These are phyloP conservation scores for Cepphus grylle DNA, from an alignment of 2,113 vertebrate genomes.

Conservation along the genomic window DNA sequence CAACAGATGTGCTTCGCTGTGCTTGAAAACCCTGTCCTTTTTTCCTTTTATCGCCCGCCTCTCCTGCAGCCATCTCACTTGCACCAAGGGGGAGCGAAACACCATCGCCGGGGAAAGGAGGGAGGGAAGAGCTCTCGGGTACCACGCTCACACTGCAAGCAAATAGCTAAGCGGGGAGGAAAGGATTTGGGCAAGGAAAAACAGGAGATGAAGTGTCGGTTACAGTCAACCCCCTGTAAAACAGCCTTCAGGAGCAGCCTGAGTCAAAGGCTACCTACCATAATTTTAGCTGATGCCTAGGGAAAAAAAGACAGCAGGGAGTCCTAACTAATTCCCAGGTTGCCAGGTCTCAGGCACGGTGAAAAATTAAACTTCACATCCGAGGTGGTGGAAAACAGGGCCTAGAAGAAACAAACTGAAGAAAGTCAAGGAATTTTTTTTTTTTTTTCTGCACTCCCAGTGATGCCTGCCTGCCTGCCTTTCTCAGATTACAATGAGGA, in stretches of 20 bases:
- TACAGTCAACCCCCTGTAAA: neutral
- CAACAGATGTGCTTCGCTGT: neutral
- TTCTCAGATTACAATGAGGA: slow-evolving; percentile 1
- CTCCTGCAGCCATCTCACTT: neutral
- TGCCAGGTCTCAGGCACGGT: neutral
- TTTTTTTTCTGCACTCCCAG: neutral
- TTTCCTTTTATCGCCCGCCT: neutral
- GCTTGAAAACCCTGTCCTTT: neutral
- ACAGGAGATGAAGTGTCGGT: neutral
- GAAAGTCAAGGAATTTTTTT: neutral
- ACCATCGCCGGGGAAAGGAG: neutral
- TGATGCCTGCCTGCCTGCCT: neutral
- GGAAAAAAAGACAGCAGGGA: neutral
- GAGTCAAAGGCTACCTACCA: neutral
- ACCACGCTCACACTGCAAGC: neutral
- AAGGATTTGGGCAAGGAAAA: neutral
- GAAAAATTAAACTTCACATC: neutral
- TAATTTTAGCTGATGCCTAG: neutral
- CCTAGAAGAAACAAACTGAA: neutral
- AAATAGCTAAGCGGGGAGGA: neutral
- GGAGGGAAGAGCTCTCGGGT: neutral
- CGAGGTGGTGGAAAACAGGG: neutral
- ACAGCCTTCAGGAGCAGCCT: neutral
- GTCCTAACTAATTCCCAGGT: neutral
- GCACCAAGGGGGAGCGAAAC: neutral